These are phyloP conservation scores for Stomatorhinus ivindoensis DNA, from an alignment of 2,113 vertebrate species.

Conservation along the genomic window DNA sequence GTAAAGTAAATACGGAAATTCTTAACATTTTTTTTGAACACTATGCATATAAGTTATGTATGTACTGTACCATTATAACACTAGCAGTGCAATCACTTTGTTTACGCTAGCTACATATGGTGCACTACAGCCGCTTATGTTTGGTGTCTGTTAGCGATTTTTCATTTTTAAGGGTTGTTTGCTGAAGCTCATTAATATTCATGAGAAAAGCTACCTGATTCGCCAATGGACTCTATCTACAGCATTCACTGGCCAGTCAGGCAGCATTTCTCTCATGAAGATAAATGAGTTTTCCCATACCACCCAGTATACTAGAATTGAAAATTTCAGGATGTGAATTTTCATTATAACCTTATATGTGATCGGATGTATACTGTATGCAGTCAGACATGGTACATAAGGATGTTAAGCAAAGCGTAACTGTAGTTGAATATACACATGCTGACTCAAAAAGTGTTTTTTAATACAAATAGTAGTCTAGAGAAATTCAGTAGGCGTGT, in stretches of 20 bases:
- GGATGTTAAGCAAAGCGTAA: background rate
- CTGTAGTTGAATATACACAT: background rate
- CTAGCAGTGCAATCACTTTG: background rate
- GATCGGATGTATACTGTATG: background rate
- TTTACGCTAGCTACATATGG: background rate
- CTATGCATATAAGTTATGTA: background rate
- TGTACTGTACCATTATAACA: background rate
- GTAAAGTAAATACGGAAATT: background rate
- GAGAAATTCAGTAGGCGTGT: background rate
- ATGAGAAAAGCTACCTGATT: too few species aligned
- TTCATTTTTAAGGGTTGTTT: too few species aligned
- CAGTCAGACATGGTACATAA: background rate
- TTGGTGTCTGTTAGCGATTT: background rate
- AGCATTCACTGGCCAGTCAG: too few species aligned
- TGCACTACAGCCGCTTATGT: background rate
- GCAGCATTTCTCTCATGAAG: too few species aligned
- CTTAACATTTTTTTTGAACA: background rate
- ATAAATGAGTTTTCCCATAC: too few species aligned
- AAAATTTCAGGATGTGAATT: too few species aligned
- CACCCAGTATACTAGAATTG: too few species aligned
- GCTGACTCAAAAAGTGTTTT: background rate
- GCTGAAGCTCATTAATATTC: too few species aligned
- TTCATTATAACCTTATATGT: background rate
- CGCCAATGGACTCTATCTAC: too few species aligned
- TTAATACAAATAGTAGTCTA: background rate